Conservation (phyloP, 2,113 vertebrate genomes). For the Opisthocomus hoazin region DNA sequence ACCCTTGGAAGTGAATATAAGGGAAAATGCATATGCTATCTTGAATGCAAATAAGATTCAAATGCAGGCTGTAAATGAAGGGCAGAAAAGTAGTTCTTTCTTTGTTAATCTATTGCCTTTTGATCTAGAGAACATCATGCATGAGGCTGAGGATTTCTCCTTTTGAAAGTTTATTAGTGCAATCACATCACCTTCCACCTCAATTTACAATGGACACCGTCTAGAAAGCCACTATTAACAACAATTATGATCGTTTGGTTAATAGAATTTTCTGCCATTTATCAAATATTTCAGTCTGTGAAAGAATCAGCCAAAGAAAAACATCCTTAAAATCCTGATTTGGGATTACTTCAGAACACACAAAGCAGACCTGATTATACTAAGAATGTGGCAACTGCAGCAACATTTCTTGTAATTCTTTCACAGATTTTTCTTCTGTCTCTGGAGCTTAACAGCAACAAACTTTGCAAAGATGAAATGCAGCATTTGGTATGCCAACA, state of each 20-base stretch:
- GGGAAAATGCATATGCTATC: constrained; percentile 52
- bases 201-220: not conserved
- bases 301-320: not conserved
- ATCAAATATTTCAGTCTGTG: not conserved
- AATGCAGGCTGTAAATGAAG: constrained; percentile 45
- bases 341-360: not conserved
- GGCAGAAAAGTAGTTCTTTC: constrained; percentile 3
- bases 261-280: not conserved
- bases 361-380: not conserved
- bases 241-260: not conserved
- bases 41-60: constrained; percentile 45
- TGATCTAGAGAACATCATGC: not conserved
- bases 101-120: not conserved
- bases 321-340: not conserved
- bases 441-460: constrained; percentile 35
- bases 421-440: constrained; percentile 15
- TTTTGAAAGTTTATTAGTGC: constrained; percentile 52
- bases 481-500: constrained; percentile 10
- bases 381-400: not conserved
- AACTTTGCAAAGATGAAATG: constrained; percentile 29
- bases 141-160: not conserved
- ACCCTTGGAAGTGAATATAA: constrained; percentile 19
- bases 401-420: constrained; percentile 28
- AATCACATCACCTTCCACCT: not conserved
- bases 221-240: not conserved